Percentiles rank a stretch among this genome's conserved stretches.
Evolutionary conservation across 2,113 vertebrate species (phyloP).

Genomic region (Chiloscyllium plagiosum): DNA sequence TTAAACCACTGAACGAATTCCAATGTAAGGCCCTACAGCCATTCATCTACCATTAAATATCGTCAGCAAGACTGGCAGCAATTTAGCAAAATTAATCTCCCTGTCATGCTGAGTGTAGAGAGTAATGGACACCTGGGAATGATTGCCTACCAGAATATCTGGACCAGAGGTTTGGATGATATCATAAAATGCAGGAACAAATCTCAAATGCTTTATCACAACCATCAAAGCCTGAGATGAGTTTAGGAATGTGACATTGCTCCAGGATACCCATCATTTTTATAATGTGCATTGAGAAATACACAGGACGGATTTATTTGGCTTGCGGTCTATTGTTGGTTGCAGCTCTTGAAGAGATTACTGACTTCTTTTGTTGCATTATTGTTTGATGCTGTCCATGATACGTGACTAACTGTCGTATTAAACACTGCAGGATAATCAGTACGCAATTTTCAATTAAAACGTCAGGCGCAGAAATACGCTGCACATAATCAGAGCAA

Average conservation of each 20-base stretch:
- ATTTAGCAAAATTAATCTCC: conserved; percentile 2
- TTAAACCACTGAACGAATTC: not conserved
- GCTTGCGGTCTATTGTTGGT: not conserved
- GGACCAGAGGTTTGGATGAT: conserved; percentile 8
- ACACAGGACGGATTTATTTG: not conserved
- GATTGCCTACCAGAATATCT: not conserved
- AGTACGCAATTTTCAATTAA: not conserved
- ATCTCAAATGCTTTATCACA: conserved; percentile 1
- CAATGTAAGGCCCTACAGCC: not conserved
- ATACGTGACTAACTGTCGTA: not conserved
- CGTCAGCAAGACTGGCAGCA: not conserved
- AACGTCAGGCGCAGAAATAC: not conserved
- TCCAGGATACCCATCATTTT: not conserved
- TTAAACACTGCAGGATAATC: not conserved
- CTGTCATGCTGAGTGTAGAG: not conserved
- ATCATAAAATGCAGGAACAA: not conserved
- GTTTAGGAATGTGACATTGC: not conserved
- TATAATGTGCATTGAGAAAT: not conserved
- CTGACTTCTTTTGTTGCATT: not conserved
- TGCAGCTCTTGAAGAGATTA: not conserved
- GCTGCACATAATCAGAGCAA: not conserved
- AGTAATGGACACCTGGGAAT: conserved; percentile 11
- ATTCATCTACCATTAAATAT: conserved; percentile 5
- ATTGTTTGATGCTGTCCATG: not conserved
- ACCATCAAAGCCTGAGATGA: not conserved